Evolutionary conservation across 2,888 invertebrate genomes (phyloP).

Genomic region (Onthophagus sagittarius): DNA sequence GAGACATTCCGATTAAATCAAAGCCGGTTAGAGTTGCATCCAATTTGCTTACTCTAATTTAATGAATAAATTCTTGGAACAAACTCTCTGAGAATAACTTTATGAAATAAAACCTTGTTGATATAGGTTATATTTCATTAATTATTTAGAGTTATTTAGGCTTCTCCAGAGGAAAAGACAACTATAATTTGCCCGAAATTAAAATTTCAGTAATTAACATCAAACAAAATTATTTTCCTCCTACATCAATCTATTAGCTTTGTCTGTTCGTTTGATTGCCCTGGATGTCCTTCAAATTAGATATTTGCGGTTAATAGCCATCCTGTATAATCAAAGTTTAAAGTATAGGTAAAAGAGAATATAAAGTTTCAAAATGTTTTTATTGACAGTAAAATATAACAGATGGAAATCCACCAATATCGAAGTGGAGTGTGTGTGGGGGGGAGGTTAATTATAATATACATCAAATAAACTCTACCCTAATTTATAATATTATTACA

Average conservation of each 20-base stretch:
- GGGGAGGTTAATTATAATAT: constrained; percentile 27
- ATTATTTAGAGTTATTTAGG: no score
- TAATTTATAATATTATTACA: constrained; percentile 26
- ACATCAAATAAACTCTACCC: constrained; percentile 32
- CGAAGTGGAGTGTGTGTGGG: constrained; percentile 10
- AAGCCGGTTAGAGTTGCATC: no score
- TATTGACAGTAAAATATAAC: constrained; percentile 31
- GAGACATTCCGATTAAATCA: no score
- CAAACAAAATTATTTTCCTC: not conserved
- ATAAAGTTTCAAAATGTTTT: constrained; percentile 29
- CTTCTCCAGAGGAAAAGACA: no score
- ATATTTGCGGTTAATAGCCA: not conserved
- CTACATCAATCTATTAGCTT: not conserved
- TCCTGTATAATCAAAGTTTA: no score
- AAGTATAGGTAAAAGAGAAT: no score
- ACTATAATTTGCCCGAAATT: no score
- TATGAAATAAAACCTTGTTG: no score
- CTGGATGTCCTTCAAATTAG: not conserved
- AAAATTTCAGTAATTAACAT: not conserved
- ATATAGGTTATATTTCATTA: no score
- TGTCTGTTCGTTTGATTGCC: not conserved
- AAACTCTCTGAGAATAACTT: no score
- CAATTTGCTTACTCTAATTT: no score
- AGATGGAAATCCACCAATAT: constrained; percentile 30
- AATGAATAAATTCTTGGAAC: no score